phyloP scores from a whole-genome alignment of 2,888 invertebrate species.

The Galerucella nymphaeae region DNA sequence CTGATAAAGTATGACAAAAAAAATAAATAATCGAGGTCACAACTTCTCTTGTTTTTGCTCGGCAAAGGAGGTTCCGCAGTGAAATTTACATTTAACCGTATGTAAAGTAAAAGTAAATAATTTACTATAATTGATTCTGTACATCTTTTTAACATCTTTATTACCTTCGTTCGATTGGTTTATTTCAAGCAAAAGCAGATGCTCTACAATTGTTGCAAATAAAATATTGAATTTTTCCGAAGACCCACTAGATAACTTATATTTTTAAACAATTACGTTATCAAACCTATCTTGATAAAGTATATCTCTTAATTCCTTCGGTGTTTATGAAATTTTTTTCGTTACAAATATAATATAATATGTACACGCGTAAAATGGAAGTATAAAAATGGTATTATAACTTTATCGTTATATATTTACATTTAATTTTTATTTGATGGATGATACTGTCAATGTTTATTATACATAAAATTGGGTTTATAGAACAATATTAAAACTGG shows the following conservation, averaged over 20 bases:
- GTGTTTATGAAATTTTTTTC: neutral
- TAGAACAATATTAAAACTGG: neutral
- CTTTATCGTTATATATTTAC: slow-evolving; percentile 10
- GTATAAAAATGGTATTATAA: slow-evolving; percentile 21
- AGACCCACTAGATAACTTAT: neutral
- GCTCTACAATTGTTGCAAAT: no score
- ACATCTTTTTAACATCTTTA: neutral
- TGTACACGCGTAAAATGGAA: slow-evolving; percentile 25
- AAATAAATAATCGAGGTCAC: slow-evolving; percentile 4
- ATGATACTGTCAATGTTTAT: neutral
- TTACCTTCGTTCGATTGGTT: no score
- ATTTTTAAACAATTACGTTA: neutral
- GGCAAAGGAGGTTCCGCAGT: neutral
- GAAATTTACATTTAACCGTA: neutral
- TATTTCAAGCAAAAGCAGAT: no score
- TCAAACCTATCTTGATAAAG: slow-evolving; percentile 1
- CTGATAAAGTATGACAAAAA: neutral
- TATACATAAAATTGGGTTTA: neutral
- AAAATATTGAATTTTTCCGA: no score
- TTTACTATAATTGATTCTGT: neutral
- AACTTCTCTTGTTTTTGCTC: neutral
- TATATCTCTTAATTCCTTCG: slow-evolving; percentile 13
- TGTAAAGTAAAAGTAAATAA: neutral
- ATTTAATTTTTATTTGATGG: slow-evolving; percentile 8
- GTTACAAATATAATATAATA: slow-evolving; percentile 12